Evolutionary conservation across 2,113 vertebrate genomes (phyloP), one percentile per base, ranked within the genome.

Genomic region (Pteruthius melanotis): DNA sequence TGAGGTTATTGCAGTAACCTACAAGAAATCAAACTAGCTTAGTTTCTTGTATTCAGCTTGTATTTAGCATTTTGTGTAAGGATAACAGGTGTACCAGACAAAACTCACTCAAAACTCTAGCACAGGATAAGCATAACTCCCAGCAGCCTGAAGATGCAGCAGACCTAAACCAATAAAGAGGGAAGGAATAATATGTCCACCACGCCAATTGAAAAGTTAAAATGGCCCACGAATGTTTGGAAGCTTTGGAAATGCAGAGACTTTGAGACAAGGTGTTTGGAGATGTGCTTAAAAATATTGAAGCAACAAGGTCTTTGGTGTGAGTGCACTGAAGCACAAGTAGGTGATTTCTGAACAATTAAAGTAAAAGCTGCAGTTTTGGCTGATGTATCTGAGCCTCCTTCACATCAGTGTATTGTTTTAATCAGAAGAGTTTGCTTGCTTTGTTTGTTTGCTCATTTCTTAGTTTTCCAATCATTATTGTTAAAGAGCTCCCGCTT

Each of bases 341-440:
- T 39, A 70, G 28, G 49, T 47, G 59, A 79, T 90, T 92, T 71
- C 44, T 57, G 35, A 87, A 66, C 21, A 83, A 72, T 65, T 56
- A 10, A 83, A 91, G n/a, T 20, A 69, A 63, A 76, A 49, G 24
- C 15, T 74, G 42, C 28, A 83, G 28, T 39, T 87, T 44, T 61
- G 69, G 50, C 53, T 96, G 70, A 69, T 44, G 24, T 44, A 44
- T 54, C 35, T 93, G 69, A 89, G 31, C n/a, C 70, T 69, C 60
- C 60, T 92, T 94, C 37, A 11, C 40, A 22, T 26, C 37, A 78
- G 37, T 14, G 16, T 24, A 47, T 68, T 89, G 81, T 56, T 96
- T 93, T 71, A 79, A 94, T 95, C 95, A 94, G 63, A 50, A 89
- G 40, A 94, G 71, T 60, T 78, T 77, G 39, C 22, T 53, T 60